Percentiles rank a stretch among this genome's conserved stretches.
Evolutionary conservation across 1,140 invertebrate species (phyloP).

Genomic region (Nilaparvata lugens): DNA sequence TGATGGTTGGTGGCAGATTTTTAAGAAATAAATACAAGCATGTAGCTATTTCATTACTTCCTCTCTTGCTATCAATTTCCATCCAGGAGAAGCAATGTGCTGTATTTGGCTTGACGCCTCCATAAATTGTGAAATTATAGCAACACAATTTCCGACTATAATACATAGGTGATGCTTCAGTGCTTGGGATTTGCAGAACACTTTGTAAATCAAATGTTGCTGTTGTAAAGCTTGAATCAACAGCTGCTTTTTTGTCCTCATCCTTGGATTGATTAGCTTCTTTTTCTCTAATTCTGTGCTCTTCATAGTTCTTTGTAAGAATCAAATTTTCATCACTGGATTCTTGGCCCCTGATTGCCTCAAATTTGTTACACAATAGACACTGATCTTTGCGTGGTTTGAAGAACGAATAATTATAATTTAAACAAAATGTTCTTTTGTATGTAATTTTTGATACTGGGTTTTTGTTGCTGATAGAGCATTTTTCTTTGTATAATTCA

Average conservation of each 20-base stretch:
- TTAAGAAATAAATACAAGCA: slow-evolving; percentile 17
- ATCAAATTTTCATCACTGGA: background rate
- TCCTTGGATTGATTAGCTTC: slow-evolving; percentile 4
- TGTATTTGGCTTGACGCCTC: slow-evolving; percentile 15
- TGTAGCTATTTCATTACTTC: slow-evolving; percentile 22
- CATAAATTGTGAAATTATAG: slow-evolving; percentile 25
- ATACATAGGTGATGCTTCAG: slow-evolving; percentile 17
- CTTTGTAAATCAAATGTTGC: slow-evolving; percentile 16
- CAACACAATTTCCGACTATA: slow-evolving; percentile 21
- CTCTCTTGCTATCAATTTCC: slow-evolving; percentile 23
- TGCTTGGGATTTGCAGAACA: slow-evolving; percentile 18
- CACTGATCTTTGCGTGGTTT: slow-evolving; percentile 8
- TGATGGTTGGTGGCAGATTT: slow-evolving; percentile 14
- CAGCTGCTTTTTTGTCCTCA: background rate
- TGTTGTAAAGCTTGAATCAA: slow-evolving; percentile 6
- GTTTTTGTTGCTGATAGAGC: background rate
- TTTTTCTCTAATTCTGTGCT: slow-evolving; percentile 5
- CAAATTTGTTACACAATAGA: slow-evolving; percentile 4
- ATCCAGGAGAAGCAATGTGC: slow-evolving; percentile 20
- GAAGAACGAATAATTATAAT: slow-evolving; percentile 10
- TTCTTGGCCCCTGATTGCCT: slow-evolving; percentile 1
- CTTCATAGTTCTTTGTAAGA: slow-evolving; percentile 4
- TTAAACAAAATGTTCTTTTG: slow-evolving; percentile 8
- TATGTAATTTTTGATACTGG: background rate
- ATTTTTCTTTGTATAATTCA: slow-evolving; percentile 3